Base-by-base conservation (phyloP, 2,888 invertebrate species). In the Carterocephalus palaemon region DNA sequence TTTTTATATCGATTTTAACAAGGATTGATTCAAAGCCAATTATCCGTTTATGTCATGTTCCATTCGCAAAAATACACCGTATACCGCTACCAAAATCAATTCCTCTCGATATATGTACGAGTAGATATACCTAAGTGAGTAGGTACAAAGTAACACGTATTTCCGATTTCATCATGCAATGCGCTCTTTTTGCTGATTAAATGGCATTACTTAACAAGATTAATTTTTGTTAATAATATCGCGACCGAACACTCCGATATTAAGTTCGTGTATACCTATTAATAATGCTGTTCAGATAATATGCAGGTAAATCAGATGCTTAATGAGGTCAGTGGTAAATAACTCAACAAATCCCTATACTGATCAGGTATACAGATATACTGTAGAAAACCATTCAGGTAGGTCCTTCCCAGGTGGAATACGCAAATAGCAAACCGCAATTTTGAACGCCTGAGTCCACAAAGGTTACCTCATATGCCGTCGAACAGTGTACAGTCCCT, bases 371-470 rank as follows among this genome's bases (percentile, higher is more conserved):
- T n/a, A n/a, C n/a, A n/a, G n/a, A n/a, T n/a, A n/a, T n/a, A n/a
- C n/a, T n/a, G n/a, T n/a, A n/a, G n/a, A n/a, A n/a, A n/a, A n/a
- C n/a, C n/a, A n/a, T n/a, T n/a, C n/a, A n/a, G n/a, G n/a, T n/a
- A n/a, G n/a, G n/a, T n/a, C n/a, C n/a, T n/a, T n/a, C n/a, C n/a
- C n/a, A n/a, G n/a, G n/a, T n/a, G n/a, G n/a, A n/a, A n/a, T n/a
- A n/a, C n/a, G n/a, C n/a, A n/a, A n/a, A n/a, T n/a, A 13, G 13
- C 28, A 28, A 1, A 15, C 13, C 26, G 13, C 17, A 24, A 34
- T 20, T 42, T 33, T 13, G 19, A 13, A 37, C 16, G 33, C 33
- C 53, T 41, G 53, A 48, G 52, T 57, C 54, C 54, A 41, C 34
- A 26, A 26, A 42, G 24, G 17, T 20, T 24, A n/a, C 20, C 32